phyloP scores from a whole-genome alignment of 2,113 vertebrate genomes.

The Oncorhynchus clarkii region DNA sequence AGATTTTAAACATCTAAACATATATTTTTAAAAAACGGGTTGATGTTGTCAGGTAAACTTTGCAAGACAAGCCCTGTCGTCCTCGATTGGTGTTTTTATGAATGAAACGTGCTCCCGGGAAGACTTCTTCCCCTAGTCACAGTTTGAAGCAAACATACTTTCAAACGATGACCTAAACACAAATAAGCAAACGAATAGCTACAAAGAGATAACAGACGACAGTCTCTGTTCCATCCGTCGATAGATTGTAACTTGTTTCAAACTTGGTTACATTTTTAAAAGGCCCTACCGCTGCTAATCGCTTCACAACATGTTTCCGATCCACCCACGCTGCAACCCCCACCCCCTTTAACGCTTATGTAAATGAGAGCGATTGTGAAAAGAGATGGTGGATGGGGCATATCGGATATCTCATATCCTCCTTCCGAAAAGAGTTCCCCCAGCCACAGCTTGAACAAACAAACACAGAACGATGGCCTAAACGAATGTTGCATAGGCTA shows the following conservation, averaged over 20 bases:
- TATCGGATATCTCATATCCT: constrained; percentile 77
- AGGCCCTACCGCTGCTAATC: constrained; percentile 51
- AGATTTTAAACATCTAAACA: not conserved
- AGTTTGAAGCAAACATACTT: not conserved
- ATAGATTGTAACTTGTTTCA: constrained; percentile 43
- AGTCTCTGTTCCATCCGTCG: constrained; percentile 7
- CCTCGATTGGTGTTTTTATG: constrained; percentile 71
- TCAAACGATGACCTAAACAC: constrained; percentile 42
- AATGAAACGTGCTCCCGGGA: constrained; percentile 70
- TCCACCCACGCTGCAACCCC: constrained; percentile 62
- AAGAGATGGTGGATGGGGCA: constrained; percentile 83
- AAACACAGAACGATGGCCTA: constrained; percentile 52
- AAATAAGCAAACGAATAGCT: not conserved
- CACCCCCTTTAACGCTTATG: constrained; percentile 58
- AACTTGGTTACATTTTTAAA: constrained; percentile 36
- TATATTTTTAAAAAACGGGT: not conserved
- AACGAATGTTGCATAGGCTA: constrained; percentile 24
- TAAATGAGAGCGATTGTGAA: constrained; percentile 86
- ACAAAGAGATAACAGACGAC: not conserved
- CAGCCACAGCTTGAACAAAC: constrained; percentile 51
- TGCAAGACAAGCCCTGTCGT: not conserved
- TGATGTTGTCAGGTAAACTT: not conserved
- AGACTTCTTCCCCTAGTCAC: not conserved
- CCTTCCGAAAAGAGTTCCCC: constrained; percentile 61
- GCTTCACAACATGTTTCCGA: constrained; percentile 74